Evolutionary conservation across 2,888 invertebrate species (phyloP).

Genomic region (Hetaerina titia): DNA sequence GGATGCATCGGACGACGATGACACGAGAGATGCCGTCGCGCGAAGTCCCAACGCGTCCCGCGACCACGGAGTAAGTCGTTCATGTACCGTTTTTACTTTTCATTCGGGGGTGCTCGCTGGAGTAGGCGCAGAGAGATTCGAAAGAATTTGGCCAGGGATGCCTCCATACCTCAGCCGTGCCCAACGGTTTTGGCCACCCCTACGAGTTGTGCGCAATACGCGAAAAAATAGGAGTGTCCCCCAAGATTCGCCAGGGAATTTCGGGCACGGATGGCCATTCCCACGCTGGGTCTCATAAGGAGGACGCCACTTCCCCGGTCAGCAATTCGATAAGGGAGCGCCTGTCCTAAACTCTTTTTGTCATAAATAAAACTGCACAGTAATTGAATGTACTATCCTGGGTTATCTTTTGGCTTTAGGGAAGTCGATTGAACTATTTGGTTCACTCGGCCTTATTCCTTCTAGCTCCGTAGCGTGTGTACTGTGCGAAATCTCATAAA

Average conservation of each 20-base stretch:
- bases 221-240: not conserved
- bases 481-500: too few relatives aligned
- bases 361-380: too few relatives aligned
- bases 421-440: too few relatives aligned
- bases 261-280: not conserved
- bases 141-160: not conserved
- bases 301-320: not conserved
- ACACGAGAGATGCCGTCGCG: not conserved
- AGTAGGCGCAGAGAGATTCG: not conserved
- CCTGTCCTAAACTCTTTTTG: too few relatives aligned
- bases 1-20: not conserved
- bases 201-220: not conserved
- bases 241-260: not conserved
- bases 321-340: not conserved
- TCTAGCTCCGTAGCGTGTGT: too few relatives aligned
- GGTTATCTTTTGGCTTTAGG: too few relatives aligned
- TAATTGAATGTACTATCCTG: too few relatives aligned
- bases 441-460: too few relatives aligned
- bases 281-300: not conserved
- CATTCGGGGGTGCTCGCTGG: not conserved
- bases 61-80: not conserved
- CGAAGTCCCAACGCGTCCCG: not conserved
- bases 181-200: too few relatives aligned
- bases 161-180: too few relatives aligned
- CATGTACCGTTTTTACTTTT: slow-evolving; percentile 18